Base-by-base conservation (phyloP, 1,140 invertebrate species). In the Drusus annulatus region DNA sequence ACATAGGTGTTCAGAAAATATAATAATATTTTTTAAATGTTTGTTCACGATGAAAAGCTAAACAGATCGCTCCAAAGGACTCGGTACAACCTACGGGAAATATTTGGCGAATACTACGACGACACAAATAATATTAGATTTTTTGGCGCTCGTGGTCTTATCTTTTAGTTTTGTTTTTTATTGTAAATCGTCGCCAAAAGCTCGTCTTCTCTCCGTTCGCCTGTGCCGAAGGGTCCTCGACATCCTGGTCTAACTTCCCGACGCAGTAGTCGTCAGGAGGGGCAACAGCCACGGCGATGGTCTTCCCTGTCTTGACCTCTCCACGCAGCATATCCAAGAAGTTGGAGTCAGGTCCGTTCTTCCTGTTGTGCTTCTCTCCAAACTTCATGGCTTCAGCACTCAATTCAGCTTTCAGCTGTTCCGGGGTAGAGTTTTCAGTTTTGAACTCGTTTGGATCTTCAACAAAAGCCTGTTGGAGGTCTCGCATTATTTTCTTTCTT, bases 401-500 rank as follows among this genome's bases (percentile, higher is more conserved):
- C 56, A 93, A 90, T 81, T 93, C 92, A 15, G 93, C 92, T 85
- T 93, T 93, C 63, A 93, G 86, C 84, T 93, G 92, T 84, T 94
- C 93, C 10, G 91, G 92, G 65, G 91, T 91, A 80, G 92, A 92
- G 80, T 93, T 92, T 82, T 93, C 93, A 69, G 92, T 92, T 81
- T 91, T 91, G 86, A 94, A 93, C 86, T 93, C 93, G 83, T 93
- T 93, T 52, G 93, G 93, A 85, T 94, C 93, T 84, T 94, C 94
- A 80, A 94, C 93, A 85, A 94, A 94, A 5, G 94, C 93, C 84
- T 94, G 93, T 84, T 94, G 93, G 60, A 96, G 89, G 85, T 96
- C 94, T 6, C 95, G 90, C 94, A 95, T 96, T 84, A 96, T 95
- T 88, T 96, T 95, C 87, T 95, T 96, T 56, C 94, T 87, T 77